phyloP scores from a whole-genome alignment of 2,888 invertebrate genomes.

The Caenorhabditis sp. region DNA sequence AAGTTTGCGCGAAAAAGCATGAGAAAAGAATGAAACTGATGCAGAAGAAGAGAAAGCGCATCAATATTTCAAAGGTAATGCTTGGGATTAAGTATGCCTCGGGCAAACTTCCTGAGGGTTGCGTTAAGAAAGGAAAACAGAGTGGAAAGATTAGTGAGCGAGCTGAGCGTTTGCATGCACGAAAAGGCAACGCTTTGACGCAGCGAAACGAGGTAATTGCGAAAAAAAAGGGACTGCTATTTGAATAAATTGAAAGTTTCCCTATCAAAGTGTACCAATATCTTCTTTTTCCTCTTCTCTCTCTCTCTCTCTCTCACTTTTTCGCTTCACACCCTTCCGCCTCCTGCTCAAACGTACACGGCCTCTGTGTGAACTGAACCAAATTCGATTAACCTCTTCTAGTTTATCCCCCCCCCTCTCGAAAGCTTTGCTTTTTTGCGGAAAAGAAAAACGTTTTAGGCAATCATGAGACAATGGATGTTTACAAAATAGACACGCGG shows the following conservation, averaged over 20 bases:
- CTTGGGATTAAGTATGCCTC: slow-evolving; percentile 49
- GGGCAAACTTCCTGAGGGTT: slow-evolving; percentile 39
- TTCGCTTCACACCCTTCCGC: slow-evolving; percentile 5
- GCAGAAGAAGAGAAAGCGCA: slow-evolving; percentile 25
- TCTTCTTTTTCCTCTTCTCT: background rate
- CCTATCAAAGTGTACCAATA: background rate
- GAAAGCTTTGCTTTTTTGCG: slow-evolving; percentile 15
- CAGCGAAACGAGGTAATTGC: slow-evolving; percentile 15
- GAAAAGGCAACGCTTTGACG: background rate
- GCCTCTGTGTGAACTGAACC: slow-evolving; percentile 24
- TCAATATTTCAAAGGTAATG: slow-evolving; percentile 58
- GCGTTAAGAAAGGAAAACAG: background rate
- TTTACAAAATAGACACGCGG: background rate
- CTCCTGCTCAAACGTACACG: background rate
- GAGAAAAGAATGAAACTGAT: slow-evolving; percentile 24
- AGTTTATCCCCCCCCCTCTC: slow-evolving; percentile 16
- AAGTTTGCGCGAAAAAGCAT: too few species aligned
- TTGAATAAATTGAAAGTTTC: slow-evolving; percentile 6
- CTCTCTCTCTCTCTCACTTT: background rate
- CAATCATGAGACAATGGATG: slow-evolving; percentile 23
- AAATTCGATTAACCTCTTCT: slow-evolving; percentile 53
- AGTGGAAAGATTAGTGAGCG: slow-evolving; percentile 34
- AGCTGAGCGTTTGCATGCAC: background rate
- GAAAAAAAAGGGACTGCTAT: background rate
- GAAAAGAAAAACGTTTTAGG: background rate